These are phyloP conservation scores for Diadegma fenestrale DNA, from an alignment of 2,888 invertebrate species.

Conservation along the genomic window DNA sequence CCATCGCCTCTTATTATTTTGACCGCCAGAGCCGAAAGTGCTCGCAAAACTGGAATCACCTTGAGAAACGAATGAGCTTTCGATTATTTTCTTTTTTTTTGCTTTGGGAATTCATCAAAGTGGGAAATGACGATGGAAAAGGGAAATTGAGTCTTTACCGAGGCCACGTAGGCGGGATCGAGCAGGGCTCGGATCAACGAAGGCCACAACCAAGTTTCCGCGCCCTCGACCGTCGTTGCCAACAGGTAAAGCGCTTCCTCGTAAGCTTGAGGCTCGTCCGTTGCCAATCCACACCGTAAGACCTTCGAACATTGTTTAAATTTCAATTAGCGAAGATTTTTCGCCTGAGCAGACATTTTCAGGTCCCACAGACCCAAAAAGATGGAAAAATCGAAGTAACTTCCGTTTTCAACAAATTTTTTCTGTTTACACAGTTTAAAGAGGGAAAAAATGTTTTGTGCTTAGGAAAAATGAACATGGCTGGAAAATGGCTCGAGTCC, in stretches of 20 bases:
- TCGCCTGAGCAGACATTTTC: background rate
- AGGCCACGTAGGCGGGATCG: slow-evolving; percentile 75
- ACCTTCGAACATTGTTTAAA: slow-evolving; percentile 67
- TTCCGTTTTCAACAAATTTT: background rate
- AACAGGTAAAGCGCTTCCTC: slow-evolving; percentile 81
- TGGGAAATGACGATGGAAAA: background rate
- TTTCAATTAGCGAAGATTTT: background rate
- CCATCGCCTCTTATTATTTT: slow-evolving; percentile 77
- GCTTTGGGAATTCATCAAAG: background rate
- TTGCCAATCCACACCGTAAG: slow-evolving; percentile 75
- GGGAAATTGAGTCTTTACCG: slow-evolving; percentile 69
- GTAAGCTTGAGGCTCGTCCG: slow-evolving; percentile 78
- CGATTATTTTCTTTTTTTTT: background rate
- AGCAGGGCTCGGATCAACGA: slow-evolving; percentile 77
- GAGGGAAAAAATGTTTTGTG: background rate
- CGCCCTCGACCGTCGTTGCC: slow-evolving; percentile 81
- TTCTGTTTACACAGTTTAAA: too few relatives aligned
- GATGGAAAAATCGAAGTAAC: background rate
- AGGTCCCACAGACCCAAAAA: background rate
- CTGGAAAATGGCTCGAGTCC: background rate
- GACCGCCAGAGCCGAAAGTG: slow-evolving; percentile 77
- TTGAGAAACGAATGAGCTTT: slow-evolving; percentile 67
- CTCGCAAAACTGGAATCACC: slow-evolving; percentile 77
- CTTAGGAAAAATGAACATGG: background rate
- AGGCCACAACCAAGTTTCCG: slow-evolving; percentile 82